A percentile compares a stretch with the other conserved stretches of the same genome.
These are phyloP conservation scores for Glaucomys volans DNA, from an alignment of 2,113 vertebrate genomes.

Conservation along the genomic window DNA sequence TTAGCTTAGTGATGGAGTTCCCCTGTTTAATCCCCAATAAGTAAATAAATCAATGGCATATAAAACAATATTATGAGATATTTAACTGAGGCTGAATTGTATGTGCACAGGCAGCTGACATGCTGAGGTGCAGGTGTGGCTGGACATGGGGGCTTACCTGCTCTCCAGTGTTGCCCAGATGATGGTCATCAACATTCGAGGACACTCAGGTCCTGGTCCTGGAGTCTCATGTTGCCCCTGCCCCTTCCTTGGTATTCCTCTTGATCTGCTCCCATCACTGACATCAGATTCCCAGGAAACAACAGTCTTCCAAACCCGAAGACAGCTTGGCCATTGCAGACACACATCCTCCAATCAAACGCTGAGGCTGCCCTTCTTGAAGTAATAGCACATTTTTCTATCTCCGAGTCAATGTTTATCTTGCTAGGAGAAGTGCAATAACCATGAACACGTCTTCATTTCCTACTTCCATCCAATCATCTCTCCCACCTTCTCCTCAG, in stretches of 20 bases:
- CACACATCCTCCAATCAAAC: background rate
- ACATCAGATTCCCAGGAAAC: background rate
- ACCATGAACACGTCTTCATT: background rate
- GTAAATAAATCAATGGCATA: no score
- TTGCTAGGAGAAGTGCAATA: background rate
- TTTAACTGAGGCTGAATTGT: background rate
- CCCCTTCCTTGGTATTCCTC: background rate
- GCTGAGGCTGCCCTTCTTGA: background rate
- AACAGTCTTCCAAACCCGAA: background rate
- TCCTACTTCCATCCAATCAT: background rate
- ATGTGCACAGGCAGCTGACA: background rate
- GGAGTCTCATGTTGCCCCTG: background rate
- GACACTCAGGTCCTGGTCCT: background rate
- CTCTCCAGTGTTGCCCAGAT: background rate
- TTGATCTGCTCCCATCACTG: background rate
- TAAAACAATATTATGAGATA: no score
- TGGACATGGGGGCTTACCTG: background rate
- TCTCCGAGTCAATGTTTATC: background rate
- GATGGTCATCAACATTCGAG: background rate
- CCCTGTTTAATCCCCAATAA: no score
- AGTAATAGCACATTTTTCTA: constrained; percentile 7
- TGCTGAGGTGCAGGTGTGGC: no score
- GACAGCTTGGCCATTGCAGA: no score
- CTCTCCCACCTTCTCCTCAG: no score
- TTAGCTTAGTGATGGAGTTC: no score